Evolutionary conservation across 1,140 invertebrate genomes (phyloP), one percentile per base, ranked within the genome.

Genomic region (Drosophila ohnishii): DNA sequence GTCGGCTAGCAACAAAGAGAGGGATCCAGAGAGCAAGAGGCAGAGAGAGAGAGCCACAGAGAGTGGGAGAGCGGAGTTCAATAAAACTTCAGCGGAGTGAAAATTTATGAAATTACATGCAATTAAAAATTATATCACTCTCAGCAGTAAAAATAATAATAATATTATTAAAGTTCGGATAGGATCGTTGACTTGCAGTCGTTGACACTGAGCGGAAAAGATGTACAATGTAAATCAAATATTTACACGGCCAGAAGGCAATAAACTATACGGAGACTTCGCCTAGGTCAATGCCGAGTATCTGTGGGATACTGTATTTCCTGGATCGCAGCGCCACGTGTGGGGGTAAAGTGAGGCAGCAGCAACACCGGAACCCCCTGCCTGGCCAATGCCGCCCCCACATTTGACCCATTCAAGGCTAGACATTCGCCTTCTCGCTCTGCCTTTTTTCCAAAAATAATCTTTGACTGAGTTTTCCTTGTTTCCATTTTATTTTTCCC

Each of bases 71-170:
- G 58, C 30, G 48, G 67, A 81, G 83, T 88, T 87, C 76, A 87
- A 87, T 77, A 87, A 88, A 87, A 87, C 83, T 83, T 87, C 47
- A 64, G 69, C 34, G 48, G 44, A 66, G 62, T 55, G 35, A 79
- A 86, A 85, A 81, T 85, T 85, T 78, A 85, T 86, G 69, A 85
- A 85, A 85, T 85, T 85, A 77, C 81, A 78, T 71, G 66, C 69
- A 86, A 86, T 86, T 86, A 76, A 76, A 83, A 86, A 86, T 86
- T 86, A 86, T 86, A 86, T 86, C 84, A 87, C 72, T 69, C 62
- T 60, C 75, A 63, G 51, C 81, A 63, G 55, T 66, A 62, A 77
- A 59, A 48, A 55, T 55, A 55, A 55, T 53, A 53, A 53, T 55
- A 55, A 55, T 55, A 37, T 37, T 55, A 37, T 55, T 55, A 55